Evolutionary conservation across 1,140 invertebrate genomes (phyloP).

Genomic region (Philotrypesis tridentata): DNA sequence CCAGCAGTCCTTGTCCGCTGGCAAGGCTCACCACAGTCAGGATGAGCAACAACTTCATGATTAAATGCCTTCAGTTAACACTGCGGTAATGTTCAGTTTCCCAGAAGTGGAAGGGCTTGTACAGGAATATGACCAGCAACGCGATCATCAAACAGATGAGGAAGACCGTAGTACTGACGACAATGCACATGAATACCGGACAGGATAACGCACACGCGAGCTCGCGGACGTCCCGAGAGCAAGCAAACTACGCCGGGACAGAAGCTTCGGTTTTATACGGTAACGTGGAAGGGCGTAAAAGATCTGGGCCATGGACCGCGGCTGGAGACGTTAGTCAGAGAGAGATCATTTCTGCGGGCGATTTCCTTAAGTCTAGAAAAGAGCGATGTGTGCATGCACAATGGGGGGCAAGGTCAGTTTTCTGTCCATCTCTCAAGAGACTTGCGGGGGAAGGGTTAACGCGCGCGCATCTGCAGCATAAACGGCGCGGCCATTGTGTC

Average conservation of each 20-base stretch:
- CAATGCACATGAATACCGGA: constrained; percentile 59
- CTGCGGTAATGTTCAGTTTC: constrained; percentile 41
- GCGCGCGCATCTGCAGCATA: no score
- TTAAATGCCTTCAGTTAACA: neutral
- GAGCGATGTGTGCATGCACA: constrained; percentile 11
- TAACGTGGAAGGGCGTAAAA: constrained; percentile 62
- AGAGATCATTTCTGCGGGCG: constrained; percentile 25
- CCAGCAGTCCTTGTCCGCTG: constrained; percentile 56
- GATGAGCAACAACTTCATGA: constrained; percentile 52
- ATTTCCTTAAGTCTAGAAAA: constrained; percentile 60
- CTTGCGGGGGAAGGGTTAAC: neutral
- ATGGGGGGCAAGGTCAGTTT: constrained; percentile 68
- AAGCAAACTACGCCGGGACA: neutral
- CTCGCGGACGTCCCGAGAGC: constrained; percentile 17
- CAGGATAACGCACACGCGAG: neutral
- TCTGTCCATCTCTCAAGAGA: constrained; percentile 12
- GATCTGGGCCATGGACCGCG: constrained; percentile 70
- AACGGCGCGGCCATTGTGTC: no score
- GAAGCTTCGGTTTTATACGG: constrained; percentile 36
- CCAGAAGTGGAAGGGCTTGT: constrained; percentile 63
- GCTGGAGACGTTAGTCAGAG: constrained; percentile 36
- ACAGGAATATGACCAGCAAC: constrained; percentile 56
- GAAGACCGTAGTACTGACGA: constrained; percentile 57
- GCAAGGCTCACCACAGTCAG: constrained; percentile 36
- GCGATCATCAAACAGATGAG: constrained; percentile 58